These are phyloP conservation scores for Ennomos erosarius DNA, from an alignment of 2,888 invertebrate species.

Conservation along the genomic window DNA sequence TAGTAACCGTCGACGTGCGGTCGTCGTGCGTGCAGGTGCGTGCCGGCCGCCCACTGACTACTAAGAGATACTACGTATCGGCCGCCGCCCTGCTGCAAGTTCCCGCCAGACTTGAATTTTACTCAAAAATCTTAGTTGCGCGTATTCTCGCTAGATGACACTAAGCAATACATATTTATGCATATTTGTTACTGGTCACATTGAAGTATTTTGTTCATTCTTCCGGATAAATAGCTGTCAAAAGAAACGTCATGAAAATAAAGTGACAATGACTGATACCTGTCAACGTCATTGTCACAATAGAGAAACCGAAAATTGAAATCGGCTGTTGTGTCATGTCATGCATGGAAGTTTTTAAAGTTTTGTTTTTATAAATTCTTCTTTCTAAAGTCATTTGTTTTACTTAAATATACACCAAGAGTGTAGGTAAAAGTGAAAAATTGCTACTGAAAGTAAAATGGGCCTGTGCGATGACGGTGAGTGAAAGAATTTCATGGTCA, in stretches of 20 bases:
- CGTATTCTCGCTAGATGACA: conserved; percentile 35
- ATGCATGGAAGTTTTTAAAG: conserved; percentile 17
- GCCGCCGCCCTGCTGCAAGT: too few species aligned
- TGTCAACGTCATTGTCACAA: conserved; percentile 44
- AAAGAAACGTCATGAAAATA: conserved; percentile 25
- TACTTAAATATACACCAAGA: background rate
- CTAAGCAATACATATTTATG: conserved; percentile 1
- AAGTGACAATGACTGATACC: conserved; percentile 38
- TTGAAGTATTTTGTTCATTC: conserved; percentile 32
- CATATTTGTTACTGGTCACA: conserved; percentile 17
- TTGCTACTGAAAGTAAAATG: conserved; percentile 50
- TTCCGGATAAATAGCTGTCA: conserved; percentile 35
- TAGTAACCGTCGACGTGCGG: too few species aligned
- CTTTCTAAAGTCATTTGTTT: background rate
- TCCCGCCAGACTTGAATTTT: too few species aligned
- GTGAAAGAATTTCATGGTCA: conserved; percentile 42
- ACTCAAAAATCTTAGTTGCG: too few species aligned
- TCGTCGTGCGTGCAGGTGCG: too few species aligned
- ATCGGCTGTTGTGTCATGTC: conserved; percentile 25
- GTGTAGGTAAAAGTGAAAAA: conserved; percentile 16
- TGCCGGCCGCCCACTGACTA: too few species aligned
- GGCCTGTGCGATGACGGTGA: conserved; percentile 80
- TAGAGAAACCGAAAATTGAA: conserved; percentile 2
- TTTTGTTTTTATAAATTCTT: conserved; percentile 11
- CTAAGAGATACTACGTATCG: too few species aligned